Evolutionary conservation across 2,113 vertebrate genomes (phyloP), one percentile per base, ranked within the genome.

Genomic region (Hydrochoerus hydrochaeris): DNA sequence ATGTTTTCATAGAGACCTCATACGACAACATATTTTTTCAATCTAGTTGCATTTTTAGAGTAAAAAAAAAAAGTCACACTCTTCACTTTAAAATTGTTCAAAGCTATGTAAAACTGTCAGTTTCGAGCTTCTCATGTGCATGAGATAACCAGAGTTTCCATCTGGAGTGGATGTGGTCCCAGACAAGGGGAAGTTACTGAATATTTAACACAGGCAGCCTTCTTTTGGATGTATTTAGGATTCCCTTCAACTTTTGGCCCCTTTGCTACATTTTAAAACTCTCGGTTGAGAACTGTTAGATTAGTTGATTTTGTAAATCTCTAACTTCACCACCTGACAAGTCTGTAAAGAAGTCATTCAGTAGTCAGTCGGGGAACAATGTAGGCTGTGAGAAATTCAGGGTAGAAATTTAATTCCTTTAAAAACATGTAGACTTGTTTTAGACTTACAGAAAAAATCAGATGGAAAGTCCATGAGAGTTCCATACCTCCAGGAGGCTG

Each of bases 11-110:
- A 20, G 5, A 5, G 75, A 69, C 35, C 4, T 78, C 35, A 49
- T 69, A 32, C 54, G 62, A 69, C 62, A 57, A 46, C 44, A n/a
- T 83, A 65, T 46, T 89, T 90, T 95, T 95, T 94, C 82, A 96
- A 41, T 67, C 38, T 58, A 85, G 95, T 65, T 58, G 60, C 80
- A 30, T 88, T 96, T 96, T 60, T 92, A 49, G 63, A 93, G 22
- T 75, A 88, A 95, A 57, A 19, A 57, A 19, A 57, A 19, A 57
- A 54, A 92, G 10, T 90, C 60, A 63, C 22, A n/a, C 32, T 81
- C 5, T 88, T 58, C 65, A 54, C 88, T 96, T 92, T 85, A 88
- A 94, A 92, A 90, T 92, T 49, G 88, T 88, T 90, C 35, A 17
- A 88, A 91, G 26, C 13, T 85, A 67, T 10, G 49, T 73, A 57